Percentiles rank a stretch among this genome's conserved stretches.
These are phyloP conservation scores for Charanyca ferruginea DNA, from an alignment of 2,888 invertebrate genomes.

Conservation along the genomic window DNA sequence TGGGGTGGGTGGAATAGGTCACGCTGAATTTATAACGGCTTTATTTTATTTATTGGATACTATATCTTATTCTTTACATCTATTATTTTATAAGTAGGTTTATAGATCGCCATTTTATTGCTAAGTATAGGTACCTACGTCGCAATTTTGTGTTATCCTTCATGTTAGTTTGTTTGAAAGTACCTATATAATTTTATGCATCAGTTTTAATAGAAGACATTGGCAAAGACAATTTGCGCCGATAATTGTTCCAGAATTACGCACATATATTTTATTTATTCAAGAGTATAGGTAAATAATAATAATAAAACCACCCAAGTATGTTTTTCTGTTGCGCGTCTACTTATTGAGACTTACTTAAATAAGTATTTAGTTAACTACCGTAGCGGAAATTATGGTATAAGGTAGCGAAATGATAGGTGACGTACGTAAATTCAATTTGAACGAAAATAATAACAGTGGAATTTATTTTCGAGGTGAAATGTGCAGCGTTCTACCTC, in stretches of 20 bases:
- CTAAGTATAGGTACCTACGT: not conserved
- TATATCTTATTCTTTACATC: constrained; percentile 27
- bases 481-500: constrained; percentile 81
- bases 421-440: constrained; percentile 62
- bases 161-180: not conserved
- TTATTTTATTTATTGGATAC: constrained; percentile 47
- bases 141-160: not conserved
- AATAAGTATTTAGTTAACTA: not conserved
- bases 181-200: no score
- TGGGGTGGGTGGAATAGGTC: constrained; percentile 57
- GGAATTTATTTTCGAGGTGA: constrained; percentile 76
- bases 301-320: no score
- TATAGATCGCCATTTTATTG: constrained; percentile 26
- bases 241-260: no score
- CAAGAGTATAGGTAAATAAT: no score
- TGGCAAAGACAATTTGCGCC: no score
- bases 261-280: no score
- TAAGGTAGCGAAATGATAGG: constrained; percentile 45
- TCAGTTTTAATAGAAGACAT: no score
- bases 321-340: no score
- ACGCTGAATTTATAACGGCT: constrained; percentile 56
- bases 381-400: not conserved
- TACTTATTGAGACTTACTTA: not conserved
- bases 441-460: constrained; percentile 71
- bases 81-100: constrained; percentile 17